Base-by-base conservation (phyloP, 2,797 vertebrate genomes). In the Carduelis carduelis region DNA sequence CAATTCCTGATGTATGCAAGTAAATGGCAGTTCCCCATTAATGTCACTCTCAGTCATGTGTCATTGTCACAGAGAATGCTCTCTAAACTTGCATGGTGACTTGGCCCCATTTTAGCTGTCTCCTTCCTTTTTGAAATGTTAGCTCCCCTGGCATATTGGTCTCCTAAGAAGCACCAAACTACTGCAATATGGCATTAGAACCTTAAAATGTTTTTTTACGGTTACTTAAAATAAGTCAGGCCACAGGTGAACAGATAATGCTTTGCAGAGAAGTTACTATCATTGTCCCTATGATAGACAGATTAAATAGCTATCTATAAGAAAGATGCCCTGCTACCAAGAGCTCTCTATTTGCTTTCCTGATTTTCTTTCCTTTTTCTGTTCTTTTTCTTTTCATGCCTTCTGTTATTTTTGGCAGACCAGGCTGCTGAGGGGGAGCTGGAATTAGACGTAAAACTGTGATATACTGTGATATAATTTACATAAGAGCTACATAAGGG, bases 391-490 rank as follows among this genome's bases (percentile, higher is more conserved):
- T 92, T 72, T 79, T 63, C 77, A 65, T 71, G 70, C 88, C 83
- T 96, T 96, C 84, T 97, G 93, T 97, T 97, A 91, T 79, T 97
- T 97, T 98, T 95, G 97, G 97, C 96, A 97, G 91, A 87, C 71
- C 83, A 94, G 93, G 89, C 95, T 97, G 75, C 90, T 91, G 94
- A 96, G 84, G 88, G 91, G 93, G 83, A 94, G 88, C 96, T 96
- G 96, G 92, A 87, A 94, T 97, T 95, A 96, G 75, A 96, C 91
- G 80, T 96, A 97, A 97, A 97, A 89, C 93, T 97, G 96, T 97
- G 91, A 96, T 96, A 91, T 97, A 96, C 83, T 93, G 88, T 89
- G 94, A 93, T 94, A 63, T 89, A 77, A 94, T 97, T 97, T 97
- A 93, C 95, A 86, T 96, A 94, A 93, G 85, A 96, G 94, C 83